A percentile compares a stretch with the other conserved stretches of the same genome.
Evolutionary conservation across 2,888 invertebrate genomes (phyloP).

Genomic region (Sympetrum striolatum): DNA sequence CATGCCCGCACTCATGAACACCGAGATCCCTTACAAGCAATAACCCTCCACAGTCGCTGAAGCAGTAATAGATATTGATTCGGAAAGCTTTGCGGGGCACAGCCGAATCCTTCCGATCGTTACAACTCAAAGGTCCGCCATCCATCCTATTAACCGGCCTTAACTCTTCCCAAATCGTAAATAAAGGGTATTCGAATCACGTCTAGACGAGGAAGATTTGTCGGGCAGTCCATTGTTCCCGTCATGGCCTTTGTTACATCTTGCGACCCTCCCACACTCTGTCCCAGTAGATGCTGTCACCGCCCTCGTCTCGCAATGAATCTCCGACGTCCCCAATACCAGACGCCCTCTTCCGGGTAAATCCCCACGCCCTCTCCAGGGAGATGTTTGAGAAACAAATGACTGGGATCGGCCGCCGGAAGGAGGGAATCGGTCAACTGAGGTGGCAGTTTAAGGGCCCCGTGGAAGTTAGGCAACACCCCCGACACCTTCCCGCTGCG

Average conservation of each 20-base stretch:
- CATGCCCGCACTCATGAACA: too few relatives aligned
- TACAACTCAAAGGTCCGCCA: neutral
- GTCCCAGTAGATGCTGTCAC: conserved; percentile 17
- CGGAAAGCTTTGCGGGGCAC: neutral
- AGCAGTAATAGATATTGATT: neutral
- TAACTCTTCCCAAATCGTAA: neutral
- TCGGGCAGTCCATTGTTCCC: conserved; percentile 10
- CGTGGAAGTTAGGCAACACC: neutral
- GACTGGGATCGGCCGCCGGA: neutral
- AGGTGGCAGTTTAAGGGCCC: conserved; percentile 23
- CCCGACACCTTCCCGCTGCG: neutral
- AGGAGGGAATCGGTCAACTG: conserved; percentile 32
- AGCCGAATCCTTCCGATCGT: neutral
- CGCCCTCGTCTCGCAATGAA: conserved; percentile 4
- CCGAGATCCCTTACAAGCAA: too few relatives aligned
- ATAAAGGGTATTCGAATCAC: conserved; percentile 32
- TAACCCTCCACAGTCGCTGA: neutral
- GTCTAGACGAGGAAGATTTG: conserved; percentile 36
- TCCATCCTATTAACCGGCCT: neutral
- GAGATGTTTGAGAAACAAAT: conserved; percentile 18
- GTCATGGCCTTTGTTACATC: neutral
- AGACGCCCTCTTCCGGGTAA: conserved; percentile 11
- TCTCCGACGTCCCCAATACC: neutral
- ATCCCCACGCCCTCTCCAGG: conserved; percentile 12
- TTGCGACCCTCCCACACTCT: neutral